A percentile compares a stretch with the other conserved stretches of the same genome.
Evolutionary conservation across 2,797 vertebrate genomes (phyloP).

Genomic region (Dendrocincla tyrannina): DNA sequence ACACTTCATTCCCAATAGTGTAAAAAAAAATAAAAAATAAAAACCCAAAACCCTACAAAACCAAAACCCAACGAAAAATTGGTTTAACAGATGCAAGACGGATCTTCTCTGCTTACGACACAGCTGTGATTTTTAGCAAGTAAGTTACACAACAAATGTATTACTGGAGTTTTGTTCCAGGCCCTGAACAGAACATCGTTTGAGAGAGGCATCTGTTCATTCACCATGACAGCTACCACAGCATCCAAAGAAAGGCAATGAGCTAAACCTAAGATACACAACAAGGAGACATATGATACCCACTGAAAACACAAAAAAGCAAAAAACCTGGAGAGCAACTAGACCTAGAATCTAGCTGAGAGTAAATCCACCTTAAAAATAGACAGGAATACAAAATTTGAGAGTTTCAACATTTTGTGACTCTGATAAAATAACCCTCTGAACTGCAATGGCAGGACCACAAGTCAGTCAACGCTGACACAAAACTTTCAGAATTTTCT

Average conservation of each 20-base stretch:
- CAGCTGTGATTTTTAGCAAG: conserved; percentile 14
- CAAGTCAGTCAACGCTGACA: background rate
- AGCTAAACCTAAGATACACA: background rate
- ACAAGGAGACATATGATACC: background rate
- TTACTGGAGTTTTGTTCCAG: background rate
- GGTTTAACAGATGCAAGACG: background rate
- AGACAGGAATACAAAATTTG: background rate
- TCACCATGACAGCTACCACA: background rate
- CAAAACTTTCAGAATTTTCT: background rate
- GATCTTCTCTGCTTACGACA: background rate
- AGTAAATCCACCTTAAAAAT: background rate
- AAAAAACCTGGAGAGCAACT: background rate
- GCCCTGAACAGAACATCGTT: background rate
- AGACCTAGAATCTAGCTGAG: background rate
- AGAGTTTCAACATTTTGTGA: background rate
- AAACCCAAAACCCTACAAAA: background rate
- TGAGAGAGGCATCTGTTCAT: conserved; percentile 9
- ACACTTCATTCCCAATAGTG: background rate
- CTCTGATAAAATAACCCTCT: background rate
- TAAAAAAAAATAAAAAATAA: background rate
- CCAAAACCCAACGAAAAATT: background rate
- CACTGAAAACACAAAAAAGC: background rate
- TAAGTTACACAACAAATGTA: conserved; percentile 26
- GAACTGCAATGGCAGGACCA: background rate
- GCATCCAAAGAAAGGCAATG: background rate